phyloP scores from a whole-genome alignment of 2,113 vertebrate genomes.

The Falcunculus frontatus region DNA sequence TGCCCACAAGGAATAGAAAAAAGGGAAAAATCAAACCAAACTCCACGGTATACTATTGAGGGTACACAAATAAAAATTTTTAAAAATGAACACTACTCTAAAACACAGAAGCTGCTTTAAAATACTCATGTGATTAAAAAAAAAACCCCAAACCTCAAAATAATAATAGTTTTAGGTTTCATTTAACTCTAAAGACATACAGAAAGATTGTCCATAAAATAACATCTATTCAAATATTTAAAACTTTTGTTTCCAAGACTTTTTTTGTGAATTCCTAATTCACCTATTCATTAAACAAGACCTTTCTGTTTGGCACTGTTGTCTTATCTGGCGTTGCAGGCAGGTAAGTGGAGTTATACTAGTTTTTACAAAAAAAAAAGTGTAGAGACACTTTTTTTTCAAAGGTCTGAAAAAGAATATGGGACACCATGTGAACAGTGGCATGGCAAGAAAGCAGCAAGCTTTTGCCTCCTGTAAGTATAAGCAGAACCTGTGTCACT shows the following conservation, averaged over 20 bases:
- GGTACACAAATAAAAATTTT: rapidly evolving
- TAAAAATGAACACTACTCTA: neutral
- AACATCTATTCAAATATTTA: neutral
- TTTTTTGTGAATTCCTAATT: neutral
- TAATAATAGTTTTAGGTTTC: neutral
- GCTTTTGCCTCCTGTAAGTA: neutral
- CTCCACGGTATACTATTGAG: neutral
- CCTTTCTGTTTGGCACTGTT: neutral
- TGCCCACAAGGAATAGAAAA: neutral
- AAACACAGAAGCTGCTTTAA: neutral
- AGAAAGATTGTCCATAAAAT: neutral
- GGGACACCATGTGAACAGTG: rapidly evolving
- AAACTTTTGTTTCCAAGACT: neutral
- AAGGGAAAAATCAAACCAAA: neutral
- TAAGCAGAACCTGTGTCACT: neutral
- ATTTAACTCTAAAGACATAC: neutral
- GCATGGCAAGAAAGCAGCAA: neutral
- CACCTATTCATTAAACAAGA: neutral
- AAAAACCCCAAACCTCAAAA: neutral
- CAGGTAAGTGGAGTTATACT: neutral
- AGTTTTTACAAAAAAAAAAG: neutral
- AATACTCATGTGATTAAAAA: rapidly evolving
- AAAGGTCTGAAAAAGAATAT: neutral
- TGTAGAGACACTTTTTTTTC: neutral
- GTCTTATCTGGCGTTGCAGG: neutral